Conservation (phyloP, 2,888 invertebrate species). For the Sphinx pinastri region DNA sequence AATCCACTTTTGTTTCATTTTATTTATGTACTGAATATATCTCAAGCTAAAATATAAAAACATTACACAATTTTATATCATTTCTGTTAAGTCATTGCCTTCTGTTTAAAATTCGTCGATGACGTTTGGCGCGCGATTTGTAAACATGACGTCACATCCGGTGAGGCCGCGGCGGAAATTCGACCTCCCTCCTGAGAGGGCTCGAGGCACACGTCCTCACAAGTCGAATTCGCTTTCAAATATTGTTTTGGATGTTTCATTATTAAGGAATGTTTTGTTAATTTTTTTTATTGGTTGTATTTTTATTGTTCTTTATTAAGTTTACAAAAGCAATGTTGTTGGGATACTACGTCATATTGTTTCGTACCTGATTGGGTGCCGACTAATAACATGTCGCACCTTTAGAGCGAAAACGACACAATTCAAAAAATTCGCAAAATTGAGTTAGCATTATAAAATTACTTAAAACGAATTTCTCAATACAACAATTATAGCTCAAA, state of each 20-base stretch:
- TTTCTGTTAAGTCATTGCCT: slow-evolving; percentile 58
- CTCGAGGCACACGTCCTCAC: slow-evolving; percentile 23
- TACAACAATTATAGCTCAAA: too few relatives aligned
- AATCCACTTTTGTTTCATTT: too few relatives aligned
- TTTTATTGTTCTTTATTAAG: background rate
- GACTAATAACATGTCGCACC: too few relatives aligned
- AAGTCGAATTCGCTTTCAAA: slow-evolving; percentile 27
- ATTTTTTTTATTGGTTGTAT: background rate
- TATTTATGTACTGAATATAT: too few relatives aligned
- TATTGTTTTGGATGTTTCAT: slow-evolving; percentile 26
- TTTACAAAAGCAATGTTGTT: too few relatives aligned
- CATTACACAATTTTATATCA: slow-evolving; percentile 16
- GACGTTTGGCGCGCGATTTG: slow-evolving; percentile 79
- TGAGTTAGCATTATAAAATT: too few relatives aligned
- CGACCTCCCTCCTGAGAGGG: slow-evolving; percentile 47
- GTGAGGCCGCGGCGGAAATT: slow-evolving; percentile 81
- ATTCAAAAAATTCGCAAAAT: too few relatives aligned
- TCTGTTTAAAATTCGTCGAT: slow-evolving; percentile 76
- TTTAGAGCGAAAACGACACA: too few relatives aligned
- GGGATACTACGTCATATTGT: too few relatives aligned
- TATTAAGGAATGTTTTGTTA: background rate
- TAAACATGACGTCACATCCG: slow-evolving; percentile 80
- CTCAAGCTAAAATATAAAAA: background rate
- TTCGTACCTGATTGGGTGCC: too few relatives aligned
- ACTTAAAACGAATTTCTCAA: too few relatives aligned